Percentiles rank a stretch among this genome's conserved stretches.
These are phyloP conservation scores for Enteromius trimaculatus DNA, from an alignment of 2,797 vertebrate genomes.

Conservation along the genomic window DNA sequence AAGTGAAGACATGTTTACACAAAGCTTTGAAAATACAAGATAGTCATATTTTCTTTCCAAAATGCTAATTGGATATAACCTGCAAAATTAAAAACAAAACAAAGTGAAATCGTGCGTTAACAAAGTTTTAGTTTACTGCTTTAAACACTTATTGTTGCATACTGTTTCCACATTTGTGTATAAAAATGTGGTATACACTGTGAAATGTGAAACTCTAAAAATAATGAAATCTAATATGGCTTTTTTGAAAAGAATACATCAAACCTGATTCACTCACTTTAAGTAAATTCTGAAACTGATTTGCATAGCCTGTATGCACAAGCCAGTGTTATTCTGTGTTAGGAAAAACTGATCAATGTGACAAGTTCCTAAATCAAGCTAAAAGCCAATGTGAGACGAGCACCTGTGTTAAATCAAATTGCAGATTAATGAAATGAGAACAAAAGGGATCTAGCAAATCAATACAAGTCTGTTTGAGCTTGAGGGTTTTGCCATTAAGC, in stretches of 20 bases:
- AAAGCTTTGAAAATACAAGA: background rate
- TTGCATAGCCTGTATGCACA: background rate
- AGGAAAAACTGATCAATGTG: background rate
- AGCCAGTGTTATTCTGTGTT: background rate
- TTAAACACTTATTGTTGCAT: background rate
- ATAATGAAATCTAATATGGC: background rate
- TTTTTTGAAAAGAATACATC: background rate
- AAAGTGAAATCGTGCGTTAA: background rate
- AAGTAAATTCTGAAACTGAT: background rate
- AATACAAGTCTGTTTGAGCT: conserved; percentile 48
- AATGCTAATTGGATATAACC: background rate
- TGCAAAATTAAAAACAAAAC: background rate
- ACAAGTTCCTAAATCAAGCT: conserved; percentile 5
- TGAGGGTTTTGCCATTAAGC: conserved; percentile 59
- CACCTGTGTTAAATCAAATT: conserved; percentile 35
- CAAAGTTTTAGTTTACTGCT: background rate
- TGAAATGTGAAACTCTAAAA: background rate
- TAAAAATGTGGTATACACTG: background rate
- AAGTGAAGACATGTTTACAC: background rate
- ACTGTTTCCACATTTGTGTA: background rate
- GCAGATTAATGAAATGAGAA: conserved; percentile 49
- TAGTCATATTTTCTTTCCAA: background rate
- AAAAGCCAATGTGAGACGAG: conserved; percentile 4
- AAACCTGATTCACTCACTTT: background rate
- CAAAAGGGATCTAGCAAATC: conserved; percentile 57